These are phyloP conservation scores for Micrasema longulum DNA, from an alignment of 1,140 invertebrate species.

Conservation along the genomic window DNA sequence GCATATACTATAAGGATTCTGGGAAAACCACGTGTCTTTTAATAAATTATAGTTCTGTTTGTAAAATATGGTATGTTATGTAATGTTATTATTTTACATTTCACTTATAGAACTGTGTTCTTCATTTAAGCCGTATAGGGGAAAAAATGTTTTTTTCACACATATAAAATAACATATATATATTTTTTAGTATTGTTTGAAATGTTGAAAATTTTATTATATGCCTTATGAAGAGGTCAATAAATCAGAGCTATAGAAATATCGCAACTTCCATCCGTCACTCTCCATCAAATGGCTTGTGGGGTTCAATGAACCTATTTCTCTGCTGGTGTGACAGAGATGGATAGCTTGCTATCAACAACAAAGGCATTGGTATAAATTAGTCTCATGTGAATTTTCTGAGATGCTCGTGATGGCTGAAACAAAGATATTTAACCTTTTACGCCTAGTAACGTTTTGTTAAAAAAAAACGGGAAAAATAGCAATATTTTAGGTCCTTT, in stretches of 20 bases:
- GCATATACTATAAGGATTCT: no score
- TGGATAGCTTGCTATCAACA: slow-evolving; percentile 31
- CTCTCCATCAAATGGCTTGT: slow-evolving; percentile 20
- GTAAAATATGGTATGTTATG: neutral
- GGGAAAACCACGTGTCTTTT: no score
- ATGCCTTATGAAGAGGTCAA: neutral
- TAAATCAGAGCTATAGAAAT: slow-evolving; percentile 31
- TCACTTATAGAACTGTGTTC: no score
- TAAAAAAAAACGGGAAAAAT: no score
- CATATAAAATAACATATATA: neutral
- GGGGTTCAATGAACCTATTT: slow-evolving; percentile 14
- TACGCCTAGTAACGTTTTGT: neutral
- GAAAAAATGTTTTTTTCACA: neutral
- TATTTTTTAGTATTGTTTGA: neutral
- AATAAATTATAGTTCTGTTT: neutral
- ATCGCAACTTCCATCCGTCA: slow-evolving; percentile 30
- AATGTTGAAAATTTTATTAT: neutral
- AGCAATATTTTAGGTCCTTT: neutral
- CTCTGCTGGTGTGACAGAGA: slow-evolving; percentile 17
- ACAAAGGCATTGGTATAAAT: slow-evolving; percentile 34
- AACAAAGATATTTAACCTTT: neutral
- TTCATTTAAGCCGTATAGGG: neutral
- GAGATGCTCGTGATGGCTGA: slow-evolving; percentile 6
- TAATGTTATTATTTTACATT: neutral
- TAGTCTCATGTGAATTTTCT: slow-evolving; percentile 29